Evolutionary conservation across 2,888 invertebrate genomes (phyloP), one percentile per base, ranked within the genome.

Genomic region (Acanthococcus lagerstroemiae): DNA sequence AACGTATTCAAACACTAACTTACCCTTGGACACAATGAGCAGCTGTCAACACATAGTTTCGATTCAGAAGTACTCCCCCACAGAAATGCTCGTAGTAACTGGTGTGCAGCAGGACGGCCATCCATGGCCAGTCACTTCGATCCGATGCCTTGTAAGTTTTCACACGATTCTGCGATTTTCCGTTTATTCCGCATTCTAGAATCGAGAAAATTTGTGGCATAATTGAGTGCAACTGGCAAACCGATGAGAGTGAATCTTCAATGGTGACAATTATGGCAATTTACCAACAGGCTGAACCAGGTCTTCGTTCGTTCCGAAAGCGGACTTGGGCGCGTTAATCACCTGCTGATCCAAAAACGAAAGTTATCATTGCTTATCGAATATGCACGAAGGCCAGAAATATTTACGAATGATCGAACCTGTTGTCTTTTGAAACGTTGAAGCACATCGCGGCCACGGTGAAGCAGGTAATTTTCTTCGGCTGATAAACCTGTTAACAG

Each of bases 11-110:
- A 15, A 37, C 7, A 37, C 15, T 37, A 15, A 48, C 21, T 48
- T 77, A 85, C 85, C 79, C 79, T 69, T 80, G 77, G 7, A 83
- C 80, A 73, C 89, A 89, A 73, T 88, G 88, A 1, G 87, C 85
- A 1, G 88, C 88, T 0, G 87, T 90, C 0, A 91, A 79, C 17
- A 91, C 82, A 73, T 89, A 89, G 63, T 82, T 79, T 72, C 88
- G 85, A 0, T 90, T 89, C 69, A 92, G 85, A 50, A 92, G 79
- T 0, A 83, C 85, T 0, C 90, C 92, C 0, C 91, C 91, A 74
- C 91, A 92, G 77, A 84, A 87, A 63, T 83, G 82, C 73, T 83
- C 81, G 44, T 81, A 78, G 58, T 78, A 75, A 21, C 81, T 80
- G 3, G 78, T 77, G 0, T 83, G 81, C 17, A 89, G 80, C 68